Evolutionary conservation across 2,113 vertebrate genomes (phyloP).

Genomic region (Isichthys henryi): DNA sequence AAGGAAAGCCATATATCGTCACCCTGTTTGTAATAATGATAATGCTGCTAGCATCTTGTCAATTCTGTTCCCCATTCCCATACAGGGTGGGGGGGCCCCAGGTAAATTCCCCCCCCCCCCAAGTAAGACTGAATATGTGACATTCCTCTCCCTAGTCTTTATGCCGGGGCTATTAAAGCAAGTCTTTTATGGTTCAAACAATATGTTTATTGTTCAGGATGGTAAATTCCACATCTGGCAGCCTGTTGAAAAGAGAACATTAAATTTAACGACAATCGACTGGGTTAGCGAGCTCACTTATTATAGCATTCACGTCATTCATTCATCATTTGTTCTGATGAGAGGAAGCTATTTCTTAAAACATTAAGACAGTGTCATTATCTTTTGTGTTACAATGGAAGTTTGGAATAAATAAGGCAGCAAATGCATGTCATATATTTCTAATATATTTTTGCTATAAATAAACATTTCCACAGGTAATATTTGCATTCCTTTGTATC

Average conservation of each 20-base stretch:
- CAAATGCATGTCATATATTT: background rate
- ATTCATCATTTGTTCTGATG: background rate
- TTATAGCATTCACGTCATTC: background rate
- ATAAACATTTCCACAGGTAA: background rate
- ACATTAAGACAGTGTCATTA: background rate
- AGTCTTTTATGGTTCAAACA: background rate
- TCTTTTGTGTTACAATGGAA: background rate
- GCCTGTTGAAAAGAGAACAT: slow-evolving; percentile 2
- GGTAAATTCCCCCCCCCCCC: background rate
- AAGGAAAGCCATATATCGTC: background rate
- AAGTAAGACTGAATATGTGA: background rate
- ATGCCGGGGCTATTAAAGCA: background rate
- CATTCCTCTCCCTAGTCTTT: background rate
- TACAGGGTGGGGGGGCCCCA: background rate
- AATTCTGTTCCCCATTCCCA: background rate
- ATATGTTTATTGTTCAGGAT: slow-evolving; percentile 2
- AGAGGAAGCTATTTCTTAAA: background rate
- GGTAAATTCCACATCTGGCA: background rate
- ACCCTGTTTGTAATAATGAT: background rate
- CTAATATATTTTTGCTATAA: background rate
- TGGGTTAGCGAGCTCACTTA: background rate
- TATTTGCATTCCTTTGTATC: background rate
- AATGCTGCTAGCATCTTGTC: background rate
- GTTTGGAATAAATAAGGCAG: background rate
- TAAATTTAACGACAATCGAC: background rate